Evolutionary conservation across 2,113 vertebrate species (phyloP).

Genomic region (Nymphicus hollandicus): DNA sequence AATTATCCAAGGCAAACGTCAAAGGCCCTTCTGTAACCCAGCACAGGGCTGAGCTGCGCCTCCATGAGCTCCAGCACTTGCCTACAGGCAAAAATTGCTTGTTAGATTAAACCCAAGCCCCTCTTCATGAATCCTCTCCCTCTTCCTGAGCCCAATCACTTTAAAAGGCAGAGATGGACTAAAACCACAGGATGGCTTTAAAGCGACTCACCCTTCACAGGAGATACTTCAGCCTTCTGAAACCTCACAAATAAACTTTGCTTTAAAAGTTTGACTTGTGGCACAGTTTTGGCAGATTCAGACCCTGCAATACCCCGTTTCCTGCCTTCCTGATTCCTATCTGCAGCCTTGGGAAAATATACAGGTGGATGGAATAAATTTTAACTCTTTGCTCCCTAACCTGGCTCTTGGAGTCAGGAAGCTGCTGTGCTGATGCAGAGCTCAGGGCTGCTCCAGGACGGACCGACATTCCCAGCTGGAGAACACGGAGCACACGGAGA

Average conservation of each 20-base stretch:
- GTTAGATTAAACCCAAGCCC: slow-evolving; percentile 36
- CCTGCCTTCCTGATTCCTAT: slow-evolving; percentile 14
- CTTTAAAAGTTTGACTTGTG: background rate
- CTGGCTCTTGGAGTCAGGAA: rapidly evolving
- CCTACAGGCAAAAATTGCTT: background rate
- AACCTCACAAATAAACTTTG: slow-evolving; percentile 52
- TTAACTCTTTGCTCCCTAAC: background rate
- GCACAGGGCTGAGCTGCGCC: background rate
- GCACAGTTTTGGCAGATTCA: slow-evolving; percentile 3
- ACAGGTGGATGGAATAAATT: slow-evolving; percentile 16
- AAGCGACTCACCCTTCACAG: background rate
- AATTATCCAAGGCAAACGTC: background rate
- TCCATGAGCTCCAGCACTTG: background rate
- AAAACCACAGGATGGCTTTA: background rate
- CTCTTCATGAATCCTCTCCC: slow-evolving; percentile 25
- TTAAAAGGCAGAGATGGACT: background rate
- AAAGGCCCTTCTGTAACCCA: background rate
- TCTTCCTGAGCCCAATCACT: background rate
- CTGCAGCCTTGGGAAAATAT: slow-evolving; percentile 13
- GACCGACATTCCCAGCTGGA: rapidly evolving
- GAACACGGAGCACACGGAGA: background rate
- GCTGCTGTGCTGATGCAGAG: background rate
- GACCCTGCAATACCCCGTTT: background rate
- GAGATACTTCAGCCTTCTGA: background rate
- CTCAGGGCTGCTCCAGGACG: background rate